These are phyloP conservation scores for Ctenomys sociabilis DNA, from an alignment of 2,113 vertebrate genomes.

Conservation along the genomic window DNA sequence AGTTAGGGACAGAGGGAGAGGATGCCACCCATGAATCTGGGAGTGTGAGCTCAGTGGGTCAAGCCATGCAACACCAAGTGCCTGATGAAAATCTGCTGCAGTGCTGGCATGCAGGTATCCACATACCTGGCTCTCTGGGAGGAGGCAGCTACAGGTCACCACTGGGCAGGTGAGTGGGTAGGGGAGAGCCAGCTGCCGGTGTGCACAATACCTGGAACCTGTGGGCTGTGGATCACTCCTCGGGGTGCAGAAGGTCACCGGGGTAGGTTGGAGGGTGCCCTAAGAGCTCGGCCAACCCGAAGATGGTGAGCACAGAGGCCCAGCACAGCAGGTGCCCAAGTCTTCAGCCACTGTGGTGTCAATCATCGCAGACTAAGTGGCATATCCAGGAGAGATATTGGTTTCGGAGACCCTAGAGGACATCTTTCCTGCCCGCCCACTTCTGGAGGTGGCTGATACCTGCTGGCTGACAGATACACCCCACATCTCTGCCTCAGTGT, in stretches of 20 bases:
- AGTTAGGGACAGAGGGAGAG: neutral
- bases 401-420: neutral
- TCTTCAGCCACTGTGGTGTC: neutral
- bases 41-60: neutral
- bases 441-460: neutral
- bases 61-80: neutral
- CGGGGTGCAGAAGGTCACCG: neutral
- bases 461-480: neutral
- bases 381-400: neutral
- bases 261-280: neutral
- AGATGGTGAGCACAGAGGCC: neutral
- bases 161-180: neutral
- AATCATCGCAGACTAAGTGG: neutral
- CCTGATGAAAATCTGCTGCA: neutral
- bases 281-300: neutral
- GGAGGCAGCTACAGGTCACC: neutral
- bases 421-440: neutral
- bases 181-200: neutral
- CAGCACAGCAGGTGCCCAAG: neutral
- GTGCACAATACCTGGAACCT: neutral
- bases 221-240: neutral
- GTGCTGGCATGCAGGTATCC: too few species aligned
- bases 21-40: neutral
- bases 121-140: neutral
- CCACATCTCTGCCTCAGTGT: neutral